Base-by-base conservation (phyloP, 2,113 vertebrate genomes). In the Sylvilagus bachmani region DNA sequence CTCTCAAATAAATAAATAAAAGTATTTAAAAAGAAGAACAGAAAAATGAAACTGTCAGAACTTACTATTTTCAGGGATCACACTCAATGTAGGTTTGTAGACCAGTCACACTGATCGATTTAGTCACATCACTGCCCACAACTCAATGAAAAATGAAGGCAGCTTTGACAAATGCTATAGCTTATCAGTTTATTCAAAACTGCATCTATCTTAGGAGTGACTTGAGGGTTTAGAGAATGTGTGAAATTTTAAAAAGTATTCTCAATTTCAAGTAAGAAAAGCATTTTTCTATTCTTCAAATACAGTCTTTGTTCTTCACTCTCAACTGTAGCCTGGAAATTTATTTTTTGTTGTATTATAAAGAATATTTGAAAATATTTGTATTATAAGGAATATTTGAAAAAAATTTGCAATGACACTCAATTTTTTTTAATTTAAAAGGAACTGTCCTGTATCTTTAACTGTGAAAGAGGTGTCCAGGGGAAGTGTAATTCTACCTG, bases 281-380 rank as follows among this genome's bases (percentile, higher is more conserved):
- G 3, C 69, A 17, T 83, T 83, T 91, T 61, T 31, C 71, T 64
- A 55, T 12, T 51, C 71, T 84, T 33, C 21, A 82, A 62, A 69
- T 82, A 21, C 64, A n/a, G 4, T 29, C 62, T 77, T 88, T 88
- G 33, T 83, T 17, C 16, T 62, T 74, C 82, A 9, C 25, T 53
- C 33, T 80, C 2, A 79, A 36, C 36, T 44, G 6, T 61, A 80
- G 66, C 8, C 9, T 70, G 79, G 13, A 13, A 69, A 55, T 38
- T 80, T 91, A 4, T 79, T 53, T 78, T 27, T 78, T 55, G 29
- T 29, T 9, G 7, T 49, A 2, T 70, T n/a, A n/a, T 62, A 75
- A 89, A 14, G n/a, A 61, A 64, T 89, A 71, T n/a, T n/a, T 80
- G 44, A 71, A 94, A 64, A 62, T n/a, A n/a, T n/a, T n/a, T n/a